Conservation (phyloP, 2,888 invertebrate species). For the Sepioteuthis lessoniana region DNA sequence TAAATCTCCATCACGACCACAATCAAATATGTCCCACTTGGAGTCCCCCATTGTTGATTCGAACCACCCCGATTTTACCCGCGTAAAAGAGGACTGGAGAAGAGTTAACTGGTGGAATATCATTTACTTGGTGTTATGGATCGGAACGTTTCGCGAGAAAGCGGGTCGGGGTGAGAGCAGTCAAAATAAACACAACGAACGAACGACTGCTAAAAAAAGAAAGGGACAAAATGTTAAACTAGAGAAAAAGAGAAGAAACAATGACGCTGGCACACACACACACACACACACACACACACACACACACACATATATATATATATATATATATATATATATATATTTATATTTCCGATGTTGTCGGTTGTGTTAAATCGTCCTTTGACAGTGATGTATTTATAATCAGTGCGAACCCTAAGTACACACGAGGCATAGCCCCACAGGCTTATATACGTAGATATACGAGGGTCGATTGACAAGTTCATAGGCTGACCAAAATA, state of each 20-base stretch:
- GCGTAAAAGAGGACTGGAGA: neutral
- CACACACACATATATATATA: neutral
- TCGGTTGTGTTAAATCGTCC: no score
- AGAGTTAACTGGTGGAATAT: conserved; percentile 1
- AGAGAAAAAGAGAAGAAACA: no score
- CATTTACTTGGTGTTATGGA: neutral
- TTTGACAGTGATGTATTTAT: no score
- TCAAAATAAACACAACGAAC: neutral
- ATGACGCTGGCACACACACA: neutral
- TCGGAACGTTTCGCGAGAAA: neutral
- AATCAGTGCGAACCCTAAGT: no score
- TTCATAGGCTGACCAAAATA: no score
- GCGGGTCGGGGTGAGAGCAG: neutral
- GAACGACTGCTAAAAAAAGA: neutral
- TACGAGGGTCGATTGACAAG: no score
- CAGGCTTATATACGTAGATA: no score
- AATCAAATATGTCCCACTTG: neutral
- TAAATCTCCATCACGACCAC: neutral
- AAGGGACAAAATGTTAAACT: neutral
- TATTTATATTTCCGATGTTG: neutral
- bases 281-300: neutral
- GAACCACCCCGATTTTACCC: neutral
- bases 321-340: conserved; percentile 24
- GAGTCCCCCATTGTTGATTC: neutral
- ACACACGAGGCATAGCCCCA: no score